Conservation (phyloP, 2,797 vertebrate species). For the Sphenodon punctatus region DNA sequence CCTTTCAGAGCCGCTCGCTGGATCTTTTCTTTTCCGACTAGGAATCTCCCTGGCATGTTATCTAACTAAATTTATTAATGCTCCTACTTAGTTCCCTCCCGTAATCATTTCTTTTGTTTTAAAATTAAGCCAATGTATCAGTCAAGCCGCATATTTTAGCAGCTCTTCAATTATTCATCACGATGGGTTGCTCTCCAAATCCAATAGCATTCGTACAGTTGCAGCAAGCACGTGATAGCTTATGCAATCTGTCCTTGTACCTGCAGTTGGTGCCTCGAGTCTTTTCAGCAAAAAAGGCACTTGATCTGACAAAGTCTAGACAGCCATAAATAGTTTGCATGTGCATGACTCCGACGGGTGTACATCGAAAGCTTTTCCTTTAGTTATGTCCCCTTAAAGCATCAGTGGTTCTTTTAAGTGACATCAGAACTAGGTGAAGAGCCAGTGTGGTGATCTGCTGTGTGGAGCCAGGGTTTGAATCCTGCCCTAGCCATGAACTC, state of each 20-base stretch:
- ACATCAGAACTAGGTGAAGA: conserved; percentile 19
- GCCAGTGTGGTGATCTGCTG: no score
- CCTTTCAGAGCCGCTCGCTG: no score
- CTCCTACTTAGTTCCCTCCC: neutral
- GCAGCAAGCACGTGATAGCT: conserved; percentile 67
- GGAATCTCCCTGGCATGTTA: neutral
- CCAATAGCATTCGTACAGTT: conserved; percentile 63
- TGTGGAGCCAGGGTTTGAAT: no score
- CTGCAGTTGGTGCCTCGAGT: conserved; percentile 62
- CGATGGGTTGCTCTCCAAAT: conserved; percentile 67
- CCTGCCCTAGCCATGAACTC: no score
- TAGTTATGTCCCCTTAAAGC: neutral
- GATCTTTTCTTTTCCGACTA: no score
- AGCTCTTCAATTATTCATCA: conserved; percentile 76
- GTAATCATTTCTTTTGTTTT: conserved; percentile 52
- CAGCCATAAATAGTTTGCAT: conserved; percentile 19
- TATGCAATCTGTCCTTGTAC: conserved; percentile 72
- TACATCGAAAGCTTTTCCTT: neutral
- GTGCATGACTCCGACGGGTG: neutral
- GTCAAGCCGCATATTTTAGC: conserved; percentile 77
- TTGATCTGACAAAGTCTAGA: conserved; percentile 30
- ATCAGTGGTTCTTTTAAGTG: neutral
- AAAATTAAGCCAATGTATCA: conserved; percentile 71
- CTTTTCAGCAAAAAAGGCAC: conserved; percentile 48
- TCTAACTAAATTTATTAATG: conserved; percentile 40